Evolutionary conservation across 2,113 vertebrate genomes (phyloP).

Genomic region (Tachuris rubrigastra): DNA sequence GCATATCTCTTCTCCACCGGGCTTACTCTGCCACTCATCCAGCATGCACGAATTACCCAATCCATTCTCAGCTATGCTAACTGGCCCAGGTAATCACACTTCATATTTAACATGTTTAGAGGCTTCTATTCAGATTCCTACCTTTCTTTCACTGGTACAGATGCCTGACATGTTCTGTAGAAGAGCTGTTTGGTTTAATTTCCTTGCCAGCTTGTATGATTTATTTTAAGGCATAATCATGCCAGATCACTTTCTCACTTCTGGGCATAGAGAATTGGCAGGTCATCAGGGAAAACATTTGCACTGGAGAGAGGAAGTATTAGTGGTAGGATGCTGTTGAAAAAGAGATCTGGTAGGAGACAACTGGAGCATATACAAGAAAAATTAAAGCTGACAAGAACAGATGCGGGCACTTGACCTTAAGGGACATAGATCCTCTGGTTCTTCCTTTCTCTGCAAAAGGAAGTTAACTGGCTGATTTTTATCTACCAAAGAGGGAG

Average conservation of each 20-base stretch:
- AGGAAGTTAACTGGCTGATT: background rate
- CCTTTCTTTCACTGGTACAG: background rate
- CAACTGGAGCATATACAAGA: accelerated
- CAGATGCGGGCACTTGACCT: background rate
- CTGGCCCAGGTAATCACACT: background rate
- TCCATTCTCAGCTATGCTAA: background rate
- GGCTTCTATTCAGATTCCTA: background rate
- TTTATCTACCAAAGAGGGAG: background rate
- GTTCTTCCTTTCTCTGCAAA: too few relatives aligned
- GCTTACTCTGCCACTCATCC: background rate
- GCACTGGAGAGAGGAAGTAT: background rate
- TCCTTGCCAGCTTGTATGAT: background rate
- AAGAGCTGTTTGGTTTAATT: background rate
- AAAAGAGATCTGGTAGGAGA: background rate
- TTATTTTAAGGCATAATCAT: background rate
- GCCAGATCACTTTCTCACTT: background rate
- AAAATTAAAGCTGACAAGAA: background rate
- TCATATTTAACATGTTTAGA: background rate
- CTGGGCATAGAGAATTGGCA: background rate
- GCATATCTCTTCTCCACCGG: background rate
- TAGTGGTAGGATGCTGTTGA: background rate
- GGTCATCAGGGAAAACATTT: background rate
- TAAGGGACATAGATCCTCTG: background rate
- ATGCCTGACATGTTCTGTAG: background rate
- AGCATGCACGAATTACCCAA: background rate